phyloP scores from a whole-genome alignment of 2,888 invertebrate genomes.

The Oegoconia quadripuncta region DNA sequence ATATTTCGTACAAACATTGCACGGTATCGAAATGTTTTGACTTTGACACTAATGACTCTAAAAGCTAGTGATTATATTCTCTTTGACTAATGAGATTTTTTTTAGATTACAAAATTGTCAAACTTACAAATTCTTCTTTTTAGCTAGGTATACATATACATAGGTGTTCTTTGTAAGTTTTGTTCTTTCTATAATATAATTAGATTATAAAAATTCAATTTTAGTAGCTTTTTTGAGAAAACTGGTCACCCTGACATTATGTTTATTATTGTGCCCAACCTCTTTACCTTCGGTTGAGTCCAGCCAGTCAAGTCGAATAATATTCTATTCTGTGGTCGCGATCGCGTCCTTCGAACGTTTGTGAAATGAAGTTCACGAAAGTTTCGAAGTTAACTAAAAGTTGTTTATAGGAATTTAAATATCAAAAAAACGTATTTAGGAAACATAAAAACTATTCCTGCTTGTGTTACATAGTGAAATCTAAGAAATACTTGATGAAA shows the following conservation, averaged over 20 bases:
- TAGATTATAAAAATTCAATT: not conserved
- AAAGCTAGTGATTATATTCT: too few relatives aligned
- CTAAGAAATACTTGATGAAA: constrained; percentile 5
- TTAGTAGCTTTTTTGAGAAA: not conserved
- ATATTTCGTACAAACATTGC: too few relatives aligned
- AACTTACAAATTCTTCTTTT: too few relatives aligned
- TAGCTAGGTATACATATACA: too few relatives aligned
- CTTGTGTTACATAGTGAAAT: constrained; percentile 9
- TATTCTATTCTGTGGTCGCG: too few relatives aligned
- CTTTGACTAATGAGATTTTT: too few relatives aligned
- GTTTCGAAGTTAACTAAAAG: constrained; percentile 52
- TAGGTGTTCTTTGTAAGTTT: not conserved
- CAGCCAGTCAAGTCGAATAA: too few relatives aligned
- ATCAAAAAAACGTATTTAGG: constrained; percentile 12
- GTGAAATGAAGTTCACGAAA: constrained; percentile 58
- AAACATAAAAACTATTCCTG: constrained; percentile 9
- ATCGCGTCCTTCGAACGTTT: constrained; percentile 54
- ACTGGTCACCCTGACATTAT: constrained; percentile 13
- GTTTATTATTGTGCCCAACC: constrained; percentile 19
- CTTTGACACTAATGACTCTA: too few relatives aligned
- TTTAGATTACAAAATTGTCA: too few relatives aligned
- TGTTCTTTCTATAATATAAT: too few relatives aligned
- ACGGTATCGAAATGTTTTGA: too few relatives aligned
- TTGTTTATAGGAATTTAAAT: constrained; percentile 27
- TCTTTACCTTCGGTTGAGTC: constrained; percentile 22